phyloP scores from a whole-genome alignment of 2,113 vertebrate genomes.

The Myiopsitta monachus region DNA sequence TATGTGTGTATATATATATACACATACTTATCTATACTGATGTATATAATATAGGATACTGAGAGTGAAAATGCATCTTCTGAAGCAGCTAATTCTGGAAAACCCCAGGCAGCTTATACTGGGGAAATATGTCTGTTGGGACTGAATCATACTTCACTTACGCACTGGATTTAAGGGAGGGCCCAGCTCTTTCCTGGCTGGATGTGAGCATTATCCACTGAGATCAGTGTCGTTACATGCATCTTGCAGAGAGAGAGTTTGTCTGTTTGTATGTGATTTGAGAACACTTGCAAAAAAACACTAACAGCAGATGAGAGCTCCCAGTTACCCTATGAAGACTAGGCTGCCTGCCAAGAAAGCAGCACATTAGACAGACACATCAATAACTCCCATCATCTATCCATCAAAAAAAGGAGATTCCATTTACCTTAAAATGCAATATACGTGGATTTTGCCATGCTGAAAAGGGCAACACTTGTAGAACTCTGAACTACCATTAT shows the following conservation, averaged over 20 bases:
- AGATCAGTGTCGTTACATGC: neutral
- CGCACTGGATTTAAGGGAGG: neutral
- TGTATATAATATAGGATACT: neutral
- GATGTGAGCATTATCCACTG: neutral
- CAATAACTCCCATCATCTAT: constrained; percentile 23
- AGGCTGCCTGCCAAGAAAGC: constrained; percentile 36
- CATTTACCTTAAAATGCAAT: constrained; percentile 46
- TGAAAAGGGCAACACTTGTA: constrained; percentile 18
- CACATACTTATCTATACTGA: neutral
- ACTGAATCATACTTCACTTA: neutral
- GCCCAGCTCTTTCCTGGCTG: neutral
- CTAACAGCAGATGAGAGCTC: neutral
- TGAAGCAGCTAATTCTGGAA: neutral
- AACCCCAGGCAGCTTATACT: fast-evolving
- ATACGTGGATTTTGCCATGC: constrained; percentile 10
- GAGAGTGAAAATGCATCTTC: neutral
- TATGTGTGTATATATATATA: neutral
- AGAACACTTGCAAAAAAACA: neutral
- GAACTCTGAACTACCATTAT: neutral
- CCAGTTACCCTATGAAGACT: constrained; percentile 5
- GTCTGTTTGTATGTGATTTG: neutral
- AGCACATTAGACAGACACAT: neutral
- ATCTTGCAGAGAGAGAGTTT: neutral
- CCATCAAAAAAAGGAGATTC: constrained; percentile 22
- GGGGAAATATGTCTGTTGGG: neutral